Base-by-base conservation (phyloP, 2,113 vertebrate species). In the Gavia stellata region DNA sequence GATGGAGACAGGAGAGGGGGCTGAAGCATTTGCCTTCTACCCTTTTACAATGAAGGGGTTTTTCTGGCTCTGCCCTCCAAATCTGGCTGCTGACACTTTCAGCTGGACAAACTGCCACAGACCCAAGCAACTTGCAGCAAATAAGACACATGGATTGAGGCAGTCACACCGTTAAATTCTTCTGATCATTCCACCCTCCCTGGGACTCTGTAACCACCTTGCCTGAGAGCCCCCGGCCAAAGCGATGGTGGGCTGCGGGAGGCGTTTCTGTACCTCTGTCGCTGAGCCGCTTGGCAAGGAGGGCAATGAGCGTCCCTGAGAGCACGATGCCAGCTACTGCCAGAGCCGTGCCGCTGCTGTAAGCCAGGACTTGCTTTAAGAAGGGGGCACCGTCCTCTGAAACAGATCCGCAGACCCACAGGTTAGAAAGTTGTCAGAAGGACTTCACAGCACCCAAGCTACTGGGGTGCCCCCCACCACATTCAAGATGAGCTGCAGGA, bases 331-430 rank as follows among this genome's bases (percentile, higher is more conserved):
- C 84, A 2, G 70, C 81, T 55, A 87, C 7, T 1, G 8, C 79
- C 73, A 97, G 93, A 36, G 93, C 94, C 2, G 93, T 59, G 53
- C 93, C 62, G 0, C 93, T 95, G 92, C 90, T 91, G 87, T 97
- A 97, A 42, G 75, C 85, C 87, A 97, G 90, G 25, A 96, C 87
- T 75, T 96, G 87, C 87, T 96, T 96, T 34, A 97, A 45, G 62
- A 89, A 81, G 66, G 82, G 55, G 8, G 87, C 66, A 34, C 66
- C 3, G 3, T 95, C 85, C 93, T 96, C 96, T 97, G 93, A 75
- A 96, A 94, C 25, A 72, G 29, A 92, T 25, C 44, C 68, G 7
- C 47, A 94, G 47, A 81, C n/a, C 4, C 68, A 15, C 26, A 14
- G 3, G 7, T 85, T 33, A 84, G 70, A 74, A 73, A 87, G 56